Evolutionary conservation across 2,888 invertebrate species (phyloP), one percentile per base, ranked within the genome.

Genomic region (Zygogramma bicolorata): DNA sequence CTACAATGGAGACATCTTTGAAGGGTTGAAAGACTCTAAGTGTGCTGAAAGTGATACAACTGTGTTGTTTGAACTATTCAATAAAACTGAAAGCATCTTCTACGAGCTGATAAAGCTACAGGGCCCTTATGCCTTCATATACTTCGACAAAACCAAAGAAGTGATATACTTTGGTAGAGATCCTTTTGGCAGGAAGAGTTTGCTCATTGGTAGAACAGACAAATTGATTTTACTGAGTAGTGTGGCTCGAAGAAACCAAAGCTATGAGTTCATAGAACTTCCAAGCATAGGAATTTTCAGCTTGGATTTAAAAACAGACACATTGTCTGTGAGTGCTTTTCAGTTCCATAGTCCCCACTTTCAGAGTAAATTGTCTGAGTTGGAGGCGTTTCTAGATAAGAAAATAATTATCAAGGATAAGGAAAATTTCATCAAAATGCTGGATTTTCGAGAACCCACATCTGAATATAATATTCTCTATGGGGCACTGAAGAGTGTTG

Each of bases 1-100:
- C 22, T 97, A 94, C 89, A 98, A 98, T 89, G 98, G 97, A 29
- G 97, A 98, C 87, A 90, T 96, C 77, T 97, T 94, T 87, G 91
- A 88, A 42, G 80, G 82, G 29, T 79, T 83, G 42, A 75, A 89
- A 79, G 84, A 88, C 31, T 49, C 15, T 8, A 1, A 20, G 13
- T 80, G 88, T 83, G 77, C 84, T 18, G 76, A 63, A 40, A 73
- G 80, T 61, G 93, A 93, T 81, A 91, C 92, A 0, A 80, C 85
- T 77, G 83, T 88, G 76, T 86, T 93, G 70, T 86, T 90, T 81
- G 80, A 88, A 2, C 85, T 81, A 71, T 69, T 90, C 63, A 79
- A 82, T 71, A 72, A 74, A 29, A 83, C 86, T 7, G 68, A 78
- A 42, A 78, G 84, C 46, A 71, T 88, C 5, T 46, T 85, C 8